phyloP scores from a whole-genome alignment of 2,888 invertebrate genomes.

The Melangyna quadrimaculata region DNA sequence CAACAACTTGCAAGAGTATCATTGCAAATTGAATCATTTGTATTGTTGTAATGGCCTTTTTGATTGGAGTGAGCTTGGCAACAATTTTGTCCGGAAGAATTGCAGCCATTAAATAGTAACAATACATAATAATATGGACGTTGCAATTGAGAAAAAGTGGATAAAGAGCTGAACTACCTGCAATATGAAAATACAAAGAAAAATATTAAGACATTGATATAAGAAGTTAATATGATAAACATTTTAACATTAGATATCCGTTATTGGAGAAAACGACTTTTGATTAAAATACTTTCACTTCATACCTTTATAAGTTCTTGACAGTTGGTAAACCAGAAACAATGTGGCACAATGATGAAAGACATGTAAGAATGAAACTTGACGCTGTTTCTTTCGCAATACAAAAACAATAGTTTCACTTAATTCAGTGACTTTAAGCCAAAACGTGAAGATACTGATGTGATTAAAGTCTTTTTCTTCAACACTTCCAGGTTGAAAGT shows the following conservation, averaged over 20 bases:
- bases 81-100: constrained; percentile 83
- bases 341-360: constrained; percentile 87
- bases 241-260: neutral
- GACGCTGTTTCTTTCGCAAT: constrained; percentile 86
- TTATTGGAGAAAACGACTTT: neutral
- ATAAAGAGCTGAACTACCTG: constrained; percentile 86
- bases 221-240: neutral
- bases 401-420: constrained; percentile 88
- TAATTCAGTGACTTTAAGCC: constrained; percentile 86
- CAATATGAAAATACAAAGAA: constrained; percentile 16
- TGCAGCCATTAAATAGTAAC: constrained; percentile 86
- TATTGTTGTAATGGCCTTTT: constrained; percentile 84
- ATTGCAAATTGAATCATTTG: constrained; percentile 89
- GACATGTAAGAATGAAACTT: constrained; percentile 87
- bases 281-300: constrained; percentile 72
- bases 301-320: constrained; percentile 87
- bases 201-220: neutral
- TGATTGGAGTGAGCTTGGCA: constrained; percentile 83
- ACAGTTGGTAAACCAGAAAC: constrained; percentile 83
- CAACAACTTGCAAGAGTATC: constrained; percentile 83
- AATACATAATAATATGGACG: constrained; percentile 90
- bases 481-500: constrained; percentile 57
- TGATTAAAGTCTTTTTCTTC: constrained; percentile 69
- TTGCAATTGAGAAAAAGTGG: constrained; percentile 85
- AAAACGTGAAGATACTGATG: constrained; percentile 84